A percentile compares a stretch with the other conserved stretches of the same genome.
Conservation (phyloP, 2,888 invertebrate species). For the Empis livida region DNA sequence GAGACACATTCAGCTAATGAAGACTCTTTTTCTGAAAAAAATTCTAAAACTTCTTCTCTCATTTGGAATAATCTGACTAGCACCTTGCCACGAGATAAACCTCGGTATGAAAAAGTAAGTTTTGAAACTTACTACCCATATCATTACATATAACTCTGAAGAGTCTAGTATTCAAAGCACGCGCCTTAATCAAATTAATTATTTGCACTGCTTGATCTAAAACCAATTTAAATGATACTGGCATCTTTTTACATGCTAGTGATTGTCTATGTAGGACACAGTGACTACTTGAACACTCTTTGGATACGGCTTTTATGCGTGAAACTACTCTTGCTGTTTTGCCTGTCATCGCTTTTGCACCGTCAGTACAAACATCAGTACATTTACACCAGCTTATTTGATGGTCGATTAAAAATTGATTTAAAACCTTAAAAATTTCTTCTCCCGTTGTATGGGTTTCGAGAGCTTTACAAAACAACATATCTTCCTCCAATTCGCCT, state of each 20-base stretch:
- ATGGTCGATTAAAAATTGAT: conserved; percentile 7
- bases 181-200: conserved; percentile 6
- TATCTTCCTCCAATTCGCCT: conserved; percentile 4
- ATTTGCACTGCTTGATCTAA: conserved; percentile 6
- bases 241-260: conserved; percentile 7
- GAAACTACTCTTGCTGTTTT: conserved; percentile 5
- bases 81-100: neutral
- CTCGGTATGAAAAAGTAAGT: neutral
- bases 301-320: conserved; percentile 6
- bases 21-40: neutral
- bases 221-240: conserved; percentile 6
- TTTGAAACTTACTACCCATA: neutral
- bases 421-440: conserved; percentile 7
- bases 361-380: conserved; percentile 8
- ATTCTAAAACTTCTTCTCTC: neutral
- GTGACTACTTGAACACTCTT: conserved; percentile 6
- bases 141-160: neutral
- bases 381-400: conserved; percentile 5
- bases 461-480: conserved; percentile 8
- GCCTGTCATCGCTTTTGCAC: conserved; percentile 6
- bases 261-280: conserved; percentile 7
- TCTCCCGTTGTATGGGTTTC: conserved; percentile 5
- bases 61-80: neutral
- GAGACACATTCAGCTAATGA: neutral
- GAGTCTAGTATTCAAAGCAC: neutral